These are phyloP conservation scores for Diorhabda elongata DNA, from an alignment of 1,140 invertebrate genomes.

Conservation along the genomic window DNA sequence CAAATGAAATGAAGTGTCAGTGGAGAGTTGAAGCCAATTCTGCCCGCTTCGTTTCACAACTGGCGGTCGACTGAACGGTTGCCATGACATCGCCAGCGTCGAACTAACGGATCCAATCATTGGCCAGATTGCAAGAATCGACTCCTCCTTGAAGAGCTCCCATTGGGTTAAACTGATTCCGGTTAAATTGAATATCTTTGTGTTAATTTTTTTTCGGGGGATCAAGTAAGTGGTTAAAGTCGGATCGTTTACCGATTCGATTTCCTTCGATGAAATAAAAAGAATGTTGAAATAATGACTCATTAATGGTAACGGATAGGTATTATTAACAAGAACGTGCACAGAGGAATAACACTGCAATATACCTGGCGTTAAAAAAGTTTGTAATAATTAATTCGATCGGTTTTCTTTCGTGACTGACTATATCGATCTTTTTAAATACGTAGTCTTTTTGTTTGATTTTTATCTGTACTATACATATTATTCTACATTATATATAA, in stretches of 20 bases:
- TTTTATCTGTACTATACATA: no score
- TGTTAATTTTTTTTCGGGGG: conserved; percentile 45
- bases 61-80: conserved; percentile 40
- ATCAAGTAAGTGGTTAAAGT: conserved; percentile 40
- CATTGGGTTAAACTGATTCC: conserved; percentile 48
- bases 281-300: conserved; percentile 2
- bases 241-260: conserved; percentile 17
- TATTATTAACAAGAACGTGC: background rate
- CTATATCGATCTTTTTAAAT: no score
- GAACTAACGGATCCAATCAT: conserved; percentile 41
- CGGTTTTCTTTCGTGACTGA: no score
- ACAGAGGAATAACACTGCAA: background rate
- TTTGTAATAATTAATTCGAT: no score
- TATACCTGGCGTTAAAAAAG: no score
- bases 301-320: background rate
- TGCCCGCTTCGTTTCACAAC: conserved; percentile 18
- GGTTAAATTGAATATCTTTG: conserved; percentile 48
- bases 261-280: background rate
- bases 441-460: no score
- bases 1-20: background rate
- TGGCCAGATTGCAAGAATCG: conserved; percentile 39
- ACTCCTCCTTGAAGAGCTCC: conserved; percentile 41
- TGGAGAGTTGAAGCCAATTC: background rate
- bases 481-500: no score
- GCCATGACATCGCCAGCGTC: conserved; percentile 45